Conservation (phyloP, 2,888 invertebrate species). For the Tillus elongatus region DNA sequence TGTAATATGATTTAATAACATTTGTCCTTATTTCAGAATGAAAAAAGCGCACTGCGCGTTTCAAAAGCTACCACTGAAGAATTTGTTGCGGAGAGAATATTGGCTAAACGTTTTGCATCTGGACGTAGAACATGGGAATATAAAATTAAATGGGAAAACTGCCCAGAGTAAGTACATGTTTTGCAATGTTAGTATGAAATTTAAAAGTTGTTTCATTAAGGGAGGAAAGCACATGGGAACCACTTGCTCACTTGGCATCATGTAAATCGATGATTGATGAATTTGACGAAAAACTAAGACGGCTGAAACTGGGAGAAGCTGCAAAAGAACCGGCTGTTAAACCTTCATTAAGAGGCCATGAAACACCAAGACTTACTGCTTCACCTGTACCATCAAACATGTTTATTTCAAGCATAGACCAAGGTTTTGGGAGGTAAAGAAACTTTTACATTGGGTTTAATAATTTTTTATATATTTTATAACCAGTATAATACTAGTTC, state of each 20-base stretch:
- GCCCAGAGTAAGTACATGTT: slow-evolving; percentile 53
- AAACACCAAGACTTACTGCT: too few relatives aligned
- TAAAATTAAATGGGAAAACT: slow-evolving; percentile 78
- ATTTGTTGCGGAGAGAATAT: slow-evolving; percentile 71
- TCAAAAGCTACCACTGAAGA: slow-evolving; percentile 45
- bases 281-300: slow-evolving; percentile 69
- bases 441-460: too few relatives aligned
- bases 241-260: slow-evolving; percentile 63
- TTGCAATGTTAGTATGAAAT: neutral
- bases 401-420: too few relatives aligned
- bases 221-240: slow-evolving; percentile 80
- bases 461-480: too few relatives aligned
- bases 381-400: too few relatives aligned
- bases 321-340: too few relatives aligned
- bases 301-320: slow-evolving; percentile 51
- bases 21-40: too few relatives aligned
- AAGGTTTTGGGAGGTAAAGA: too few relatives aligned
- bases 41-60: too few relatives aligned
- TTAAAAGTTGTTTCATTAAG: slow-evolving; percentile 35
- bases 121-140: slow-evolving; percentile 69
- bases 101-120: slow-evolving; percentile 75
- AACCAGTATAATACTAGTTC: too few relatives aligned
- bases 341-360: too few relatives aligned
- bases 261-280: slow-evolving; percentile 70
- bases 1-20: too few relatives aligned